Evolutionary conservation across 2,113 vertebrate genomes (phyloP).

Genomic region (Phylloscopus trochiloides): DNA sequence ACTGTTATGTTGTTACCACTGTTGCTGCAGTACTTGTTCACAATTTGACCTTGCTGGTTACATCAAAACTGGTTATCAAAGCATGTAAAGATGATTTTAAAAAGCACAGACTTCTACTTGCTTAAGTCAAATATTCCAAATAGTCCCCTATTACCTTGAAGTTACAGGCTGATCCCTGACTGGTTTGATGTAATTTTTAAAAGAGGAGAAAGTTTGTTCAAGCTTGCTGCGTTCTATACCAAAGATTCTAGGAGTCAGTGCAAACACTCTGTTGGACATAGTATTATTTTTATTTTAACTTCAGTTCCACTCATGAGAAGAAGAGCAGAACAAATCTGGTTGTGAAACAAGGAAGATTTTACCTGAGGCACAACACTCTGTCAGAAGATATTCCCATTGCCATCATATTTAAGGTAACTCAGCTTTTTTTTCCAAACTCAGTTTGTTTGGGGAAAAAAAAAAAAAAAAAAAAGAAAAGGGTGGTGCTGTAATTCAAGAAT

Average conservation of each 20-base stretch:
- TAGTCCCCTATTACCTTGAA: not conserved
- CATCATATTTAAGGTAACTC: conserved; percentile 94
- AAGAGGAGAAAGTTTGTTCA: not conserved
- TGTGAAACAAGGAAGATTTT: conserved; percentile 94
- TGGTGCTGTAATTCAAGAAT: not conserved
- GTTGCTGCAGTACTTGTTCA: not conserved
- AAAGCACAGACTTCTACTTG: not conserved
- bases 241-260: not conserved
- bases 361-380: conserved; percentile 93
- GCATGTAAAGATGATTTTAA: not conserved
- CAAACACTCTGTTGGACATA: not conserved
- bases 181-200: not conserved
- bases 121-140: not conserved
- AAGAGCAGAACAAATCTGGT: conserved; percentile 97
- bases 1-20: not conserved
- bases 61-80: not conserved
- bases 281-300: not conserved
- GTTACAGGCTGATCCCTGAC: not conserved
- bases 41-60: not conserved
- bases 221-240: not conserved
- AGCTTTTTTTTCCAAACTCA: not conserved
- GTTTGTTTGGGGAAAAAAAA: not conserved
- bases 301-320: conserved; percentile 97
- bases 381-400: conserved; percentile 97
- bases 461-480: not conserved